phyloP scores from a whole-genome alignment of 2,113 vertebrate genomes.

The Orycteropus afer region DNA sequence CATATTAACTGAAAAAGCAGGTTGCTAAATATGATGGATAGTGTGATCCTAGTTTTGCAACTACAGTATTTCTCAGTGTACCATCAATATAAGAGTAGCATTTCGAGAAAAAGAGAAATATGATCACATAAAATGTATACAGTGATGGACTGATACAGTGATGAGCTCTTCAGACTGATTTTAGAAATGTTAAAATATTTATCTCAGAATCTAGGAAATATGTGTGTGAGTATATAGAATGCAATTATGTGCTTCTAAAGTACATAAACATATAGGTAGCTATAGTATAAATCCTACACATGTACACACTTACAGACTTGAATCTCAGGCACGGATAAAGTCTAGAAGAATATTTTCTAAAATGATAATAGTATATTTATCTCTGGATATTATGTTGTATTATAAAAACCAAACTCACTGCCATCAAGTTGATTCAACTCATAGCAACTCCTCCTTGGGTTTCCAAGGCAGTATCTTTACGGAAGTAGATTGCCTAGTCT shows the following conservation, averaged over 20 bases:
- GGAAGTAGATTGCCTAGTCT: too few relatives aligned
- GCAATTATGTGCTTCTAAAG: not conserved
- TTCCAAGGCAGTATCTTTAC: too few relatives aligned
- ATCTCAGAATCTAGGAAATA: constrained; percentile 1
- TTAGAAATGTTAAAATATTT: constrained; percentile 27
- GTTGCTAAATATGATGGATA: not conserved
- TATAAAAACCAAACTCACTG: too few relatives aligned
- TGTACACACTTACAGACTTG: not conserved
- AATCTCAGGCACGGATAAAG: not conserved
- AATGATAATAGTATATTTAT: not conserved
- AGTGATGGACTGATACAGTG: not conserved
- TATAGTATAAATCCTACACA: not conserved
- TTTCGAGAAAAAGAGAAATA: constrained; percentile 42
- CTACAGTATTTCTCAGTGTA: not conserved
- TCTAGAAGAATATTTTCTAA: not conserved
- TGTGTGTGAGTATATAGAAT: not conserved
- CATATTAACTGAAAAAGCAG: not conserved
- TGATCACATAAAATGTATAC: not conserved
- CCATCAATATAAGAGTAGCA: not conserved
- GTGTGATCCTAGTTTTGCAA: not conserved
- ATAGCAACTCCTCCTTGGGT: too few relatives aligned
- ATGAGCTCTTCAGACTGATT: too few relatives aligned
- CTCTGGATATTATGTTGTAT: not conserved
- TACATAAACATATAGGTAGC: not conserved
- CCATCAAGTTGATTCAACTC: too few relatives aligned